Percentiles rank a stretch among this genome's conserved stretches.
phyloP scores from a whole-genome alignment of 2,888 invertebrate species.

The Nebria brevicollis region DNA sequence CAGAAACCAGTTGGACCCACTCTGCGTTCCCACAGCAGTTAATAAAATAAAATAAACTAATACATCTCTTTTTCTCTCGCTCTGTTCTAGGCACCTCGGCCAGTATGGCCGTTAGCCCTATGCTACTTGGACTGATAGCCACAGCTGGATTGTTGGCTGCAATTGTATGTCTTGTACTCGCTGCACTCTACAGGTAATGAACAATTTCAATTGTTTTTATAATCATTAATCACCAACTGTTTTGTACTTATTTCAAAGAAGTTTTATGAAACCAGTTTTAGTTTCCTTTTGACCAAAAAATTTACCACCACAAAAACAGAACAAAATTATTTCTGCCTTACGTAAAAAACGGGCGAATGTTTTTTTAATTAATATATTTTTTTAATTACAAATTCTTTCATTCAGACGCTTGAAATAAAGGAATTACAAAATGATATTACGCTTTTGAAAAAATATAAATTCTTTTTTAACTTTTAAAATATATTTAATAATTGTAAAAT shows the following conservation, averaged over 20 bases:
- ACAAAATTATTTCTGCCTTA: too few species aligned
- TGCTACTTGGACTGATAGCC: slow-evolving; percentile 79
- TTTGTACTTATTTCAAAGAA: not conserved
- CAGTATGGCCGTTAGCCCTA: slow-evolving; percentile 76
- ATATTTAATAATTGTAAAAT: too few species aligned
- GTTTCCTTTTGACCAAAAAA: not conserved
- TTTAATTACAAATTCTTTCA: too few species aligned
- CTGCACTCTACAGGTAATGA: slow-evolving; percentile 73
- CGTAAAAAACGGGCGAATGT: too few species aligned
- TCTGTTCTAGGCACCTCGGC: slow-evolving; percentile 69
- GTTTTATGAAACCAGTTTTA: not conserved
- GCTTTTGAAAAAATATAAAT: too few species aligned
- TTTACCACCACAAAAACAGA: too few species aligned
- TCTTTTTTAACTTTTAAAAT: too few species aligned
- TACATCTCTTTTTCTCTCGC: slow-evolving; percentile 35
- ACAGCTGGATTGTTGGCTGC: slow-evolving; percentile 80
- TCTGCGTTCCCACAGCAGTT: not conserved
- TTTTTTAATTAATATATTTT: too few species aligned
- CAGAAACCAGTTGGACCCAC: not conserved
- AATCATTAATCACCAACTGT: slow-evolving; percentile 3
- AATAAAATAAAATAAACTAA: not conserved
- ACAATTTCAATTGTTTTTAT: slow-evolving; percentile 15
- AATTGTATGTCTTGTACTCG: slow-evolving; percentile 80
- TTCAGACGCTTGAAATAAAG: too few species aligned
- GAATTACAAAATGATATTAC: too few species aligned